Base-by-base conservation (phyloP, 1,140 invertebrate species). In the Lamellibrachia luymesi region DNA sequence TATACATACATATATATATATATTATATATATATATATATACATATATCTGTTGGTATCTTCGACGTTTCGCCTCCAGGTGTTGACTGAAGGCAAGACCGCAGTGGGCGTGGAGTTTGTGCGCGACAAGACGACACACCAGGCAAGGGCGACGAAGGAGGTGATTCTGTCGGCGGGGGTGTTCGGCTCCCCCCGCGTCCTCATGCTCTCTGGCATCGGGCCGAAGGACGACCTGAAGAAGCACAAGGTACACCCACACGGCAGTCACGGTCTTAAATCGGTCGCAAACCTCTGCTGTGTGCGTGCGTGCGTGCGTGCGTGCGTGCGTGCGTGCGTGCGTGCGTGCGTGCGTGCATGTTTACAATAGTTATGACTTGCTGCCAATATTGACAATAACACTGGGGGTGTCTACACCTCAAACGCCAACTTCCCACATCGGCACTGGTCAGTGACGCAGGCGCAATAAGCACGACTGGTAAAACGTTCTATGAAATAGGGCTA, bases 121-220 rank as follows among this genome's bases (percentile, higher is more conserved):
- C 49, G 2, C 49, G 97, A 98, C 90, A 97, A 97, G 64, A 97
- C 97, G 95, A 94, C 98, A 0, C 97, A 97, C 94, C 97, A 97
- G 51, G 97, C 98, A 13, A 96, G 97, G 90, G 98, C 98, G 0
- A 97, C 96, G 25, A 98, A 98, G 95, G 98, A 99, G 96, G 97
- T 98, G 0, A 98, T 98, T 64, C 93, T 98, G 17, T 56, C 92
- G 0, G 98, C 97, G 0, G 98, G 98, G 0, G 97, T 98, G 0
- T 97, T 99, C 0, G 98, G 98, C 95, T 98, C 98, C 0, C 98
- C 98, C 0, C 98, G 99, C 94, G 94, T 99, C 0, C 95, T 99
- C 8, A 98, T 99, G 98, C 95, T 99, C 0, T 98, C 98, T 1
- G 98, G 98, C 0, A 97, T 98, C 1, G 98, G 98, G 0, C 98